Percentiles rank a stretch among this genome's conserved stretches.
Evolutionary conservation across 2,888 invertebrate genomes (phyloP).

Genomic region (Andrena hattorfiana): DNA sequence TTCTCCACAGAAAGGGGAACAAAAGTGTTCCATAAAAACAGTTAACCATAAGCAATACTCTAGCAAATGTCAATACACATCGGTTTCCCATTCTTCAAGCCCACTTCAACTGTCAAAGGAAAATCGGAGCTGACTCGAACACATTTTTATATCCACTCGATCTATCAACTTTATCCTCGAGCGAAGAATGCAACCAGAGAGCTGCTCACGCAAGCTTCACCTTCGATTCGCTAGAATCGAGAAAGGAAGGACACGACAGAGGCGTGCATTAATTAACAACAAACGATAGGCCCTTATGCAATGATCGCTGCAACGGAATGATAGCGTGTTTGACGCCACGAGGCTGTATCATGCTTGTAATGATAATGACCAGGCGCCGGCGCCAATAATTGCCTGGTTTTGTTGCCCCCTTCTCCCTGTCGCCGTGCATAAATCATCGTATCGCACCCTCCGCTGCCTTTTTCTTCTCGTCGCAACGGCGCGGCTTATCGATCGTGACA

Average conservation of each 20-base stretch:
- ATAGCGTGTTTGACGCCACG: constrained; percentile 12
- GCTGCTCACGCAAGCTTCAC: neutral
- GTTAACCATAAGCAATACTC: no score
- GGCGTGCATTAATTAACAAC: constrained; percentile 26
- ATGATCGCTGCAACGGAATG: constrained; percentile 38
- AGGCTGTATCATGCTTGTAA: constrained; percentile 40
- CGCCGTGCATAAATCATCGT: constrained; percentile 51
- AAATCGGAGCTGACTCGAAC: no score
- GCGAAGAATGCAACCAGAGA: neutral
- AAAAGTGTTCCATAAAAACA: no score
- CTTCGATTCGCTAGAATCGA: neutral
- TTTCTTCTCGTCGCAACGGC: neutral
- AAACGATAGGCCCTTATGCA: constrained; percentile 27
- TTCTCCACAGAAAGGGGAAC: no score
- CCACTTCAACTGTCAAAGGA: no score
- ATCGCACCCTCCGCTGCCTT: constrained; percentile 38
- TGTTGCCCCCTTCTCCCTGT: constrained; percentile 50
- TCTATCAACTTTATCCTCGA: neutral
- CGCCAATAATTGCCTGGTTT: constrained; percentile 64
- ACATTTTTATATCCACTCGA: no score
- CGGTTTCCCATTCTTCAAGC: no score
- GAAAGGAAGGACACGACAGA: neutral
- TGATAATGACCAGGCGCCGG: constrained; percentile 65
- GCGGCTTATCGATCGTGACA: constrained; percentile 33
- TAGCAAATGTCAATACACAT: no score